phyloP scores from a whole-genome alignment of 2,888 invertebrate genomes.

The Stenurella melanura region DNA sequence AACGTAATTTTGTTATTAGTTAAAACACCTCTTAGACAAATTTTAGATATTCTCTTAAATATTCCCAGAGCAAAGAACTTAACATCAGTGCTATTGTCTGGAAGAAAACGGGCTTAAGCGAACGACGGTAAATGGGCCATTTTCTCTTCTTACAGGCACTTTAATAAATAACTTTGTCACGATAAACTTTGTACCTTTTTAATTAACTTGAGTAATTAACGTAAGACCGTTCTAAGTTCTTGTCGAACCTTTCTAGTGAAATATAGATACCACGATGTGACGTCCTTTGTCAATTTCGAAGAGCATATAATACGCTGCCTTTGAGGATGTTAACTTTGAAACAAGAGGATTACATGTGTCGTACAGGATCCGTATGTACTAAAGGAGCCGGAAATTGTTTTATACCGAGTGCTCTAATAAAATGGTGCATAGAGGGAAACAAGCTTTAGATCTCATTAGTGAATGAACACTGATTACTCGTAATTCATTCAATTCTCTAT shows the following conservation, averaged over 20 bases:
- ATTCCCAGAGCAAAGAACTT: constrained; percentile 1
- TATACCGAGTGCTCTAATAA: too few relatives aligned
- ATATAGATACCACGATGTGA: neutral
- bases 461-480: too few relatives aligned
- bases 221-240: constrained; percentile 8
- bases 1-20: neutral
- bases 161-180: constrained; percentile 40
- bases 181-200: constrained; percentile 41
- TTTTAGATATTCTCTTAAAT: constrained; percentile 14
- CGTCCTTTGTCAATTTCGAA: constrained; percentile 13
- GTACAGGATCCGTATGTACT: neutral
- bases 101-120: neutral
- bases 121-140: constrained; percentile 17
- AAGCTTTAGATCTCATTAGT: too few relatives aligned
- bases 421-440: too few relatives aligned
- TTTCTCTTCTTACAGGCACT: constrained; percentile 21
- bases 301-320: constrained; percentile 6
- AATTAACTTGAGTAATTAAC: constrained; percentile 37
- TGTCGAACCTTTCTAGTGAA: constrained; percentile 8
- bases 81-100: constrained; percentile 13
- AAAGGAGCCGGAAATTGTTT: neutral
- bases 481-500: too few relatives aligned
- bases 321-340: constrained; percentile 8
- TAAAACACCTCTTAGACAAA: constrained; percentile 7
- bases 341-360: neutral